phyloP scores from a whole-genome alignment of 2,888 invertebrate genomes.

The Lepidocyrtoides sp. region DNA sequence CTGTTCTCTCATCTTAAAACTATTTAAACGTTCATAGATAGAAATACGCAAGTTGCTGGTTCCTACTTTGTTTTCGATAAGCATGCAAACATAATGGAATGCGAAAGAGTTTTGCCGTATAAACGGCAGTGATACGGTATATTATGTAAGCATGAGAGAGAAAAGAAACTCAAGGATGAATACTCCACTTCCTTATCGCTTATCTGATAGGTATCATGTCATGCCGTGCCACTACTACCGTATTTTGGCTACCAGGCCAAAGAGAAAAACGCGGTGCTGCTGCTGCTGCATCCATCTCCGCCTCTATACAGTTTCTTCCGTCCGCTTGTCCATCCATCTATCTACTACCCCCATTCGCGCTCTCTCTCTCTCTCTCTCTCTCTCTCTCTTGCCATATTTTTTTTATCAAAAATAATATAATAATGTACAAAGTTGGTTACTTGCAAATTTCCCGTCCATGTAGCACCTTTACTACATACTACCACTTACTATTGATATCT shows the following conservation, averaged over 20 bases:
- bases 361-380: too few species aligned
- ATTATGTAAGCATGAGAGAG: not conserved
- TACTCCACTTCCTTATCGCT: constrained; percentile 51
- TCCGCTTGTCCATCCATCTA: constrained; percentile 52
- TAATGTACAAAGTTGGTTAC: not conserved
- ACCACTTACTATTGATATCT: not conserved
- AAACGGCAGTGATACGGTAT: not conserved
- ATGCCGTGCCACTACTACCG: not conserved
- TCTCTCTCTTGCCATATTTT: not conserved
- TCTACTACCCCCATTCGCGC: not conserved
- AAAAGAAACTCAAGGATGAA: constrained; percentile 16
- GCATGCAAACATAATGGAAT: not conserved
- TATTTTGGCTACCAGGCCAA: not conserved
- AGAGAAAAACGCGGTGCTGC: too few species aligned
- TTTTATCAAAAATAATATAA: constrained; percentile 8
- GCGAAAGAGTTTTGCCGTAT: not conserved
- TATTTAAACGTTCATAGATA: not conserved
- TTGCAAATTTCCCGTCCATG: not conserved
- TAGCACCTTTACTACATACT: too few species aligned
- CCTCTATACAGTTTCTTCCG: constrained; percentile 17
- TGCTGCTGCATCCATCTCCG: not conserved
- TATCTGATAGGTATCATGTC: constrained; percentile 57
- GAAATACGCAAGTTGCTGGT: not conserved
- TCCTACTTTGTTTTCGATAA: constrained; percentile 16
- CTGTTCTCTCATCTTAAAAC: not conserved